Evolutionary conservation across 2,797 vertebrate genomes (phyloP).

Genomic region (Onychomys torridus): DNA sequence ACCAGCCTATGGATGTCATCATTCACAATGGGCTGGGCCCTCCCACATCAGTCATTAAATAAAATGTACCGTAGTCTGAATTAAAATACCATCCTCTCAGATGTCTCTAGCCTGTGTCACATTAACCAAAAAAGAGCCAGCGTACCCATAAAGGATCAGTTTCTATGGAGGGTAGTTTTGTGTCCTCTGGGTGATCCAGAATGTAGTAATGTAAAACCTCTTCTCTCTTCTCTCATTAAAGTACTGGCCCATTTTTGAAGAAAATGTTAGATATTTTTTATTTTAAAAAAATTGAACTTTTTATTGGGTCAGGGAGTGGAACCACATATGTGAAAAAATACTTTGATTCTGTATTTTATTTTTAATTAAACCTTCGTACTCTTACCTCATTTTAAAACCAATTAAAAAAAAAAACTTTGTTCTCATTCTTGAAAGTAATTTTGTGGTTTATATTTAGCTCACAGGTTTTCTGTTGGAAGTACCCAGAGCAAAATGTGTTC

Average conservation of each 20-base stretch:
- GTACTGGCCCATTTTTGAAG: not conserved
- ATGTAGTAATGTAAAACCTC: not conserved
- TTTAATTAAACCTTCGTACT: not conserved
- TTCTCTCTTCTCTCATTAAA: not conserved
- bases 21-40: not conserved
- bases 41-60: not conserved
- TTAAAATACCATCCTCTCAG: not conserved
- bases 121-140: not conserved
- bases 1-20: not conserved
- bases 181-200: not conserved
- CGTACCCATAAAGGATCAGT: not conserved
- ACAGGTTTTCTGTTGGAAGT: not conserved
- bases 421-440: slow-evolving; percentile 30
- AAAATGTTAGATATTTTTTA: slow-evolving; percentile 8
- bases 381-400: slow-evolving; percentile 11
- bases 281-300: not conserved
- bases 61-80: not conserved
- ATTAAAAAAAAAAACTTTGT: not conserved
- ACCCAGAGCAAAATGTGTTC: not conserved
- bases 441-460: not conserved
- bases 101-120: not conserved
- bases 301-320: not conserved
- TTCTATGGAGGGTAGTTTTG: not conserved
- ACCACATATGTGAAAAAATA: slow-evolving; percentile 18
- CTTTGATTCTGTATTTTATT: slow-evolving; percentile 15